Percentiles rank a stretch among this genome's conserved stretches.
Conservation (phyloP, 1,140 invertebrate species). For the Homalodisca vitripennis region DNA sequence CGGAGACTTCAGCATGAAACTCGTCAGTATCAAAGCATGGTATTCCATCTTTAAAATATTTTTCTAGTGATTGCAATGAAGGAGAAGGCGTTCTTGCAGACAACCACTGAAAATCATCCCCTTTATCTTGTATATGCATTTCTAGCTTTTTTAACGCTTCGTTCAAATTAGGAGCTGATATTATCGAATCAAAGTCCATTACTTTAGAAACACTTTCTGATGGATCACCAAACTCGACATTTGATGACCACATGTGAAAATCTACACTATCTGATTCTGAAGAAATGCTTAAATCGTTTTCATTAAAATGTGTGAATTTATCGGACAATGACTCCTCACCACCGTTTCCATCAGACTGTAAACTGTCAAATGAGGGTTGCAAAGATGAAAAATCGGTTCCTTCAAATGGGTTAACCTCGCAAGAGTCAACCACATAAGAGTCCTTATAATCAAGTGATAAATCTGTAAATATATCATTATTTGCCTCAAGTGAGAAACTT, state of each 20-base stretch:
- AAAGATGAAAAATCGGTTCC: neutral
- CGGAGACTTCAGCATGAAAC: constrained; percentile 1
- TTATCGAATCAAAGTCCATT: constrained; percentile 32
- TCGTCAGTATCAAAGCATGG: constrained; percentile 13
- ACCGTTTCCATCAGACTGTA: neutral
- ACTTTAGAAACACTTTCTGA: neutral
- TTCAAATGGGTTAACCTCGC: neutral
- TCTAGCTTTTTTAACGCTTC: constrained; percentile 31
- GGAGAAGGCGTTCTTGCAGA: constrained; percentile 8
- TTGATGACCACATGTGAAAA: constrained; percentile 30
- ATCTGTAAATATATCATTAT: too few species aligned
- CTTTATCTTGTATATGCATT: constrained; percentile 31
- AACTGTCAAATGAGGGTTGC: neutral
- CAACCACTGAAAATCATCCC: constrained; percentile 7
- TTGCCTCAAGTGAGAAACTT: too few species aligned
- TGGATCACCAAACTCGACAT: constrained; percentile 12
- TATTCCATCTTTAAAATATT: constrained; percentile 14
- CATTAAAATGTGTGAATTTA: neutral
- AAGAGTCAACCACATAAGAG: too few species aligned
- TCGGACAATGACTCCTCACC: constrained; percentile 6
- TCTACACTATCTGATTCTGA: constrained; percentile 1
- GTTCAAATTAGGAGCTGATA: constrained; percentile 30
- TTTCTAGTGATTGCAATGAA: constrained; percentile 12
- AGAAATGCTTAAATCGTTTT: neutral
- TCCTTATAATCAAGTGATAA: too few species aligned